Base-by-base conservation (phyloP, 2,113 vertebrate species). In the Ariopsis seemanni region DNA sequence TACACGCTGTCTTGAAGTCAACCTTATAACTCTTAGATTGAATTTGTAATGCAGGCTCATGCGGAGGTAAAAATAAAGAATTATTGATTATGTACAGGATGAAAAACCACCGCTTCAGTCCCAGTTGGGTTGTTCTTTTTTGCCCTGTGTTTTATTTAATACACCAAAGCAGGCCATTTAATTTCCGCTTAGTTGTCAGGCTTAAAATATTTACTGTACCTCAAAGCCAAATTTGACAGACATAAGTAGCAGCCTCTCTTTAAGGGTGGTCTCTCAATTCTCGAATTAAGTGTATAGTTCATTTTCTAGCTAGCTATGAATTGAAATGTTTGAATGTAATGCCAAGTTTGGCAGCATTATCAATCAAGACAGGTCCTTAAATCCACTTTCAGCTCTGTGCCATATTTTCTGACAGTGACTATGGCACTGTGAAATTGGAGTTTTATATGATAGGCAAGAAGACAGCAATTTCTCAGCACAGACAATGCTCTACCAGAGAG, bases 1-100 rank as follows among this genome's bases (percentile, higher is more conserved):
- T 96, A 93, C 11, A 20, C 18, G 74, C 30, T 48, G 18, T 74
- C 8, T 60, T 58, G 7, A 84, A 30, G n/a, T 30, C n/a, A 84
- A 2, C 52, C 42, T 53, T 53, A 50, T 25, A 25, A 75, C 9
- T 12, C 48, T 34, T 34, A 7, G 14, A 55, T n/a, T 27, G 25
- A 78, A 78, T 78, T 78, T 78, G 25, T 27, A n/a, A 74, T 57
- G 55, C 12, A 75, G 50, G 0, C n/a, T 81, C 52, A 82, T 58
- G 5, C 6, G 5, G 8, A n/a, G 20, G 55, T 7, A 77, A 20
- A 80, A 79, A 18, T 10, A 30, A 60, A 34, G 27, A 80, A 34
- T 17, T 27, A 3, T 42, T 42, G 1, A 11, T 11, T 4, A 71
- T 34, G 34, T 2, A 0, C 48, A 18, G 50, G 6, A 77, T n/a